Base-by-base conservation (phyloP, 1,140 invertebrate genomes). In the Condylostylus longicornis region DNA sequence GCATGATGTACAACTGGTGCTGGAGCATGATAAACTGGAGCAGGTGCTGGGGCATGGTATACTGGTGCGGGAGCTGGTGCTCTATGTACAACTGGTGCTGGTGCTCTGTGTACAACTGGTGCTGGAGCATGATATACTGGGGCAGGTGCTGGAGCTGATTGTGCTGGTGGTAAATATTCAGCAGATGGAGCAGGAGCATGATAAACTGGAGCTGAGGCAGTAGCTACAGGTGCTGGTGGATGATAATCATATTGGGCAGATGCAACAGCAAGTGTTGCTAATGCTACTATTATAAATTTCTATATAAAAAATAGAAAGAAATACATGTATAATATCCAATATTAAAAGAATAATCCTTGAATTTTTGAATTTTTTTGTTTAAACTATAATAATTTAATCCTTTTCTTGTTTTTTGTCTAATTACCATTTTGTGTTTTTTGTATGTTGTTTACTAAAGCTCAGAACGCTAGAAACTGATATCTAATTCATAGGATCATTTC, bases 11-110 rank as follows among this genome's bases (percentile, higher is more conserved):
- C 14, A 7, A 18, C 33, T 18, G 33, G 33, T n/a, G 30, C 30
- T 32, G 30, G 30, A 17, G 30, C 30, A 17, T 32, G 30, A 17
- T 32, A 15, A 9, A 32, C 30, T 32, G 30, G 30, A 8, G 33
- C 33, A 18, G 33, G 33, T 7, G 33, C 33, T 34, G 33, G 33
- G 9, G 33, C 33, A 21, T 34, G 33, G 14, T 32, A 15, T 10
- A 32, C 30, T 10, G 30, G 30, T 15, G 30, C 30, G 7, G 30
- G 30, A 32, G 30, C 30, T n/a, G n/a, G n/a, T n/a, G n/a, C n/a
- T n/a, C n/a, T n/a, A 32, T 32, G 30, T 7, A 9, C 7, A 9
- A 32, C 30, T 32, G 30, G 30, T n/a, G 30, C 30, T 32, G 30
- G 30, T 9, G 30, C 30, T 7, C 14, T 8, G 14, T 34, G 33